Base-by-base conservation (phyloP, 2,797 vertebrate species). In the Poeciliopsis gracilis region DNA sequence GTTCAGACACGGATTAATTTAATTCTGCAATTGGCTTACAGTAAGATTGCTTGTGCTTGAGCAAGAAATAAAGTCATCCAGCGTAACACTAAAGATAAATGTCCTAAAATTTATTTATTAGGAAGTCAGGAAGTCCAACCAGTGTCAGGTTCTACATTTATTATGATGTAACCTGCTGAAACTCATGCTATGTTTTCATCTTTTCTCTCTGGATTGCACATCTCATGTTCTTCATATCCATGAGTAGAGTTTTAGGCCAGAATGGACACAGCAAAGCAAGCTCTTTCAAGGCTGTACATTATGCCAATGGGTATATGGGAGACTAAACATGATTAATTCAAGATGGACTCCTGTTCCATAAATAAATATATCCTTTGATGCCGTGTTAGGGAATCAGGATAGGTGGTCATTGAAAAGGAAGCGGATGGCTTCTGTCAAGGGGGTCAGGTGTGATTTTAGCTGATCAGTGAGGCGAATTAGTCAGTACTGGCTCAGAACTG, bases 391-490 rank as follows among this genome's bases (percentile, higher is more conserved):
- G 23, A 55, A 20, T 72, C 77, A 78, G 74, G 18, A 45, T 28
- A 43, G 73, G 47, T 63, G 70, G 75, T 41, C 47, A 25, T 43
- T 77, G 67, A 84, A 73, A 57, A 2, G 73, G 47, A 46, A 78
- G 75, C 9, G 23, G 25, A 57, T 47, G 45, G 38, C 72, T 80
- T 78, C 72, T 47, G 20, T 11, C 45, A 76, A 66, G 69, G 41
- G 71, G 79, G 53, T 77, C 76, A 78, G 81, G 81, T 86, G 83
- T 76, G 81, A 85, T 67, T 30, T 47, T 80, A 78, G 46, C 53
- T 67, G 76, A 86, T 88, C 61, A 66, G 82, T 88, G 69, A 67
- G 63, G 61, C 9, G 16, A 66, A 78, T 79, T 76, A 90, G 72
- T 73, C 69, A 55, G 63, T 41, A 20, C 38, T 76, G 45, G 33